phyloP scores from a whole-genome alignment of 1,140 invertebrate species.

The Dreissena polymorpha region DNA sequence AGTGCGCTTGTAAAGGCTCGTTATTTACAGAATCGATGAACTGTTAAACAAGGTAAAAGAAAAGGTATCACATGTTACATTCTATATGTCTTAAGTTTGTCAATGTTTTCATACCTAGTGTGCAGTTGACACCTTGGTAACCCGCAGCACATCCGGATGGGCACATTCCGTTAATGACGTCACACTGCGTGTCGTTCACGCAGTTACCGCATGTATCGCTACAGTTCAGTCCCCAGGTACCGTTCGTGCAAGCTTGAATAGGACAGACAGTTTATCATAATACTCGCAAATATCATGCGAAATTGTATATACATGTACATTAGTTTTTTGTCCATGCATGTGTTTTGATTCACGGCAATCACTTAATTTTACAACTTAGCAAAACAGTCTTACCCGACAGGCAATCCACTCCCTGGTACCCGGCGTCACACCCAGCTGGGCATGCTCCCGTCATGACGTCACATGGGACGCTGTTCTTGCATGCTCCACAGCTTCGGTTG shows the following conservation, averaged over 20 bases:
- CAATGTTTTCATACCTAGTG: not conserved
- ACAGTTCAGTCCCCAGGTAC: conserved; percentile 25
- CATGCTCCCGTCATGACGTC: conserved; percentile 29
- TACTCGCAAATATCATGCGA: conserved; percentile 5
- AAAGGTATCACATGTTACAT: too few species aligned
- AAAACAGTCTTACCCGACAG: not conserved
- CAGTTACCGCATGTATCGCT: conserved; percentile 27
- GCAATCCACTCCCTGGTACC: conserved; percentile 26
- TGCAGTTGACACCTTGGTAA: conserved; percentile 5
- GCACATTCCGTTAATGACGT: conserved; percentile 29
- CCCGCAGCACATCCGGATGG: conserved; percentile 2
- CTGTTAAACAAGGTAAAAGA: too few species aligned
- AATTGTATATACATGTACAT: too few species aligned
- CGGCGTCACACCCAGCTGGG: conserved; percentile 29
- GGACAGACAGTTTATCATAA: not conserved
- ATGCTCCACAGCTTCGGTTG: conserved; percentile 15
- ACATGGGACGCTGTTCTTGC: conserved; percentile 16
- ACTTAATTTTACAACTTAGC: too few species aligned
- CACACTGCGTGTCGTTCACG: conserved; percentile 30
- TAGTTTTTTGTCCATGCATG: too few species aligned
- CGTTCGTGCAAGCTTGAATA: conserved; percentile 21
- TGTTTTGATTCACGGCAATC: too few species aligned
- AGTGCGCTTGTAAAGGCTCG: too few species aligned
- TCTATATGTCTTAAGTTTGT: too few species aligned
- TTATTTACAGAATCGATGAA: too few species aligned